Percentiles rank a stretch among this genome's conserved stretches.
Evolutionary conservation across 2,113 vertebrate species (phyloP).

Genomic region (Campylorhamphus procurvoides): DNA sequence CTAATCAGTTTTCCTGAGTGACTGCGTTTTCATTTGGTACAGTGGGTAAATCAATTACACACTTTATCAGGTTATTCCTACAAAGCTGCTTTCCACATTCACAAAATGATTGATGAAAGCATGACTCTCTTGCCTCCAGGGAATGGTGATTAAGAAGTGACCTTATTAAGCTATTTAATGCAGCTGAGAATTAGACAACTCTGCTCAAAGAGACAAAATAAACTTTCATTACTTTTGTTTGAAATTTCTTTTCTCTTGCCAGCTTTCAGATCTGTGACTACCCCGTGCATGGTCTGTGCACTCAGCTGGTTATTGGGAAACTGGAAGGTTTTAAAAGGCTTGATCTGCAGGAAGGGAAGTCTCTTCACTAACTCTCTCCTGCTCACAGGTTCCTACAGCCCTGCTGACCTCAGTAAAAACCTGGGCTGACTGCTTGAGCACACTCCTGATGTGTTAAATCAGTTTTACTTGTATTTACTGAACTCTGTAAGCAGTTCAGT

Average conservation of each 20-base stretch:
- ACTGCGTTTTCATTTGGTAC: not conserved
- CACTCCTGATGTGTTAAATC: not conserved
- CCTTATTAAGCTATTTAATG: constrained; percentile 39
- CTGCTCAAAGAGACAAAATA: constrained; percentile 4
- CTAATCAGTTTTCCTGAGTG: constrained; percentile 7
- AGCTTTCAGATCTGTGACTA: not conserved
- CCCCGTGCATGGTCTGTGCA: not conserved
- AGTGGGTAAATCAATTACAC: constrained; percentile 45
- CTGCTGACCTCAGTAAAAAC: not conserved
- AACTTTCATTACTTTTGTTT: not conserved
- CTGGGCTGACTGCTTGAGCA: not conserved
- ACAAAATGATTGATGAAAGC: constrained; percentile 29
- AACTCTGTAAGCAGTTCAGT: not conserved
- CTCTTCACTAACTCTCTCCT: not conserved
- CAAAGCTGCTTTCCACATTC: constrained; percentile 2
- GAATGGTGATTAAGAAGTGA: constrained; percentile 20
- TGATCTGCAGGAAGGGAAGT: not conserved
- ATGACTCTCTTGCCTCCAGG: not conserved
- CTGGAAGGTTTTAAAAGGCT: not conserved
- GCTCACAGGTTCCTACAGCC: not conserved
- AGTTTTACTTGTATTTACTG: not conserved
- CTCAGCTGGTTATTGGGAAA: not conserved
- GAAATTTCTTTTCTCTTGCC: not conserved
- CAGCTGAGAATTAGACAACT: constrained; percentile 9
- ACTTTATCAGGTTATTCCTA: constrained; percentile 26